Conservation (phyloP, 1,140 invertebrate species). For the Pseudomyrmex pallidus region DNA sequence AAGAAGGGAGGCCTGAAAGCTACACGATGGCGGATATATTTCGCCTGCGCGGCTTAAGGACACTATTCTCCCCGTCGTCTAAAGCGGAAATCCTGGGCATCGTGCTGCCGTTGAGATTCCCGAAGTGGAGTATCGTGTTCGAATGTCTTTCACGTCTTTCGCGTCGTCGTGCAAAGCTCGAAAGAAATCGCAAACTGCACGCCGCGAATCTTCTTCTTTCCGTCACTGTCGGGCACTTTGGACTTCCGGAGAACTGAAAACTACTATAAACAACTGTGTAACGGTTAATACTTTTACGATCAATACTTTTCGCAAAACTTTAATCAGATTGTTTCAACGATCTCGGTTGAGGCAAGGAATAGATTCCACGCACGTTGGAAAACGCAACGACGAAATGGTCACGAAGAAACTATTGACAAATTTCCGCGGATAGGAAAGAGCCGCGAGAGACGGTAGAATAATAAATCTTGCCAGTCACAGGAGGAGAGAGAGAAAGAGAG, state of each 20-base stretch:
- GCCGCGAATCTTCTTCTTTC: constrained; percentile 16
- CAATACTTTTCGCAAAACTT: no score
- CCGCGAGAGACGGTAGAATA: constrained; percentile 16
- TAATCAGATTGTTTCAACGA: neutral
- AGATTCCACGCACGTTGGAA: neutral
- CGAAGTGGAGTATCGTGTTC: constrained; percentile 78
- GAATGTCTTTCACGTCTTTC: constrained; percentile 53
- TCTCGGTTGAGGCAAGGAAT: neutral
- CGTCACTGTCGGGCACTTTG: constrained; percentile 24
- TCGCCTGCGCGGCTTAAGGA: constrained; percentile 39
- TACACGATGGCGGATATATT: constrained; percentile 59
- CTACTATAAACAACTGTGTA: constrained; percentile 5
- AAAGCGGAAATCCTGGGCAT: constrained; percentile 66
- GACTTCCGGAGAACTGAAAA: constrained; percentile 3
- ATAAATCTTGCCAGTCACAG: constrained; percentile 46
- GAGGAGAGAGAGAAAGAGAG: no score
- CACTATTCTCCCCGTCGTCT: constrained; percentile 42
- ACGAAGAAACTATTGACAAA: constrained; percentile 25
- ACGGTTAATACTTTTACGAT: no score
- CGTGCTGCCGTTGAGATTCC: constrained; percentile 62
- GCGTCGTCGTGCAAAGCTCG: constrained; percentile 14
- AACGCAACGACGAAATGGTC: constrained; percentile 5
- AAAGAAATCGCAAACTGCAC: constrained; percentile 49
- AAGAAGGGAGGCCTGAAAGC: constrained; percentile 49
- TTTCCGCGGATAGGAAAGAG: constrained; percentile 8